A percentile compares a stretch with the other conserved stretches of the same genome.
phyloP scores from a whole-genome alignment of 2,888 invertebrate genomes.

The Timandra comae region DNA sequence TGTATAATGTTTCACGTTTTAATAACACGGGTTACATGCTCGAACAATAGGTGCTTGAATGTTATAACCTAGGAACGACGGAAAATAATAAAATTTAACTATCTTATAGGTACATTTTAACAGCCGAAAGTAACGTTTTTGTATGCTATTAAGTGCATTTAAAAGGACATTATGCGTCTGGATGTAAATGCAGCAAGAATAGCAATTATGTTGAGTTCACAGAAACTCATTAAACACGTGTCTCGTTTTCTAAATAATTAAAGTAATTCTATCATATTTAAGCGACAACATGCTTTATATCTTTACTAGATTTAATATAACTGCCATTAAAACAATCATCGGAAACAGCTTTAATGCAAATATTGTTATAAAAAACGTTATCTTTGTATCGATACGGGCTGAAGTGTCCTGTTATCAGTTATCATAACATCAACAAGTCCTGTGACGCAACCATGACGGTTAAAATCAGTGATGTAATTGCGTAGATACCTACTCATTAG shows the following conservation, averaged over 20 bases:
- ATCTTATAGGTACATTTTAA: too few relatives aligned
- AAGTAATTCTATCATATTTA: too few relatives aligned
- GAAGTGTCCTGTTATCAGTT: slow-evolving; percentile 21
- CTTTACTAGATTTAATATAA: too few relatives aligned
- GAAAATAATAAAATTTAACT: slow-evolving; percentile 12
- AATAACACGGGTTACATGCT: slow-evolving; percentile 14
- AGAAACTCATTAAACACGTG: slow-evolving; percentile 8
- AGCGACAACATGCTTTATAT: too few relatives aligned
- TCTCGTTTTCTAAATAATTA: too few relatives aligned
- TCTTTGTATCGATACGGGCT: slow-evolving; percentile 24
- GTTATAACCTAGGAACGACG: slow-evolving; percentile 15
- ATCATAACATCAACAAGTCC: slow-evolving; percentile 25
- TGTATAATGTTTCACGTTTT: slow-evolving; percentile 16
- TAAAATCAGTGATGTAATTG: slow-evolving; percentile 39
- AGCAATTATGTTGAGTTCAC: slow-evolving; percentile 9
- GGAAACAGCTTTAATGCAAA: too few relatives aligned
- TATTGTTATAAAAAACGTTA: slow-evolving; percentile 23
- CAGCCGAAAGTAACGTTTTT: too few relatives aligned
- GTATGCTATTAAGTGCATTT: too few relatives aligned
- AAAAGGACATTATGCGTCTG: too few relatives aligned
- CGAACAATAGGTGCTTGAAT: slow-evolving; percentile 17
- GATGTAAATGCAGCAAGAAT: too few relatives aligned
- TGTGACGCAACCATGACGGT: slow-evolving; percentile 34
- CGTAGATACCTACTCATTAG: slow-evolving; percentile 21
- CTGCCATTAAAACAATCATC: too few relatives aligned